phyloP scores from a whole-genome alignment of 2,113 vertebrate species.

The Trochalopteron elliotii region DNA sequence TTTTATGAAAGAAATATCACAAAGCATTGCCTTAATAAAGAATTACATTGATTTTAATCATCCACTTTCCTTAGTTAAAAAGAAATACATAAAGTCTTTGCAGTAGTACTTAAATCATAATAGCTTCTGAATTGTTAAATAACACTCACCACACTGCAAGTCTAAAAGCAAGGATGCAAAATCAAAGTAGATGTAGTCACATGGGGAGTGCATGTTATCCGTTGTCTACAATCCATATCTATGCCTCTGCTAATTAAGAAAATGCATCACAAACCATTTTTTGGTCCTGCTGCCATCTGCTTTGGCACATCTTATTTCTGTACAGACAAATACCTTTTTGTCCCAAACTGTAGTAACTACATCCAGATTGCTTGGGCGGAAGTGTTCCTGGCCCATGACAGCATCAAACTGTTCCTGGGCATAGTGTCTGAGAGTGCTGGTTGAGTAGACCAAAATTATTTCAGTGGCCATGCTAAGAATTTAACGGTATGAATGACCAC shows the following conservation, averaged over 20 bases:
- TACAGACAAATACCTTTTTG: neutral
- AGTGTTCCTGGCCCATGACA: neutral
- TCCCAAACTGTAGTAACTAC: neutral
- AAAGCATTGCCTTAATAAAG: constrained; percentile 32
- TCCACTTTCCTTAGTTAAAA: neutral
- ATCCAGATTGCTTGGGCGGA: constrained; percentile 9
- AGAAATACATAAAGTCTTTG: neutral
- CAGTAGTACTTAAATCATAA: neutral
- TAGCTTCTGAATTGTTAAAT: neutral
- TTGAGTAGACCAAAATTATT: neutral
- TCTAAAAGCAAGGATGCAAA: neutral
- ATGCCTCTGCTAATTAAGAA: neutral
- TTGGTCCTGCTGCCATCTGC: neutral
- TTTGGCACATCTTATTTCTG: neutral
- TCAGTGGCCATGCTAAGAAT: neutral
- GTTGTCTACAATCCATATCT: neutral
- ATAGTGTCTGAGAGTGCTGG: neutral
- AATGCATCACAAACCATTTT: neutral
- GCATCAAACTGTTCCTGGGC: neutral
- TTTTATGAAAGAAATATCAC: constrained; percentile 34
- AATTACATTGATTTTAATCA: constrained; percentile 39
- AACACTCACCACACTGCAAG: neutral
- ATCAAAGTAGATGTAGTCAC: constrained; percentile 8
- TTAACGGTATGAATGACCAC: neutral
- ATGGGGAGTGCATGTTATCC: neutral